Conservation (phyloP, 30 jellyfish, hydroid and myxozoan genomes). For the Catostylus mosaicus region DNA sequence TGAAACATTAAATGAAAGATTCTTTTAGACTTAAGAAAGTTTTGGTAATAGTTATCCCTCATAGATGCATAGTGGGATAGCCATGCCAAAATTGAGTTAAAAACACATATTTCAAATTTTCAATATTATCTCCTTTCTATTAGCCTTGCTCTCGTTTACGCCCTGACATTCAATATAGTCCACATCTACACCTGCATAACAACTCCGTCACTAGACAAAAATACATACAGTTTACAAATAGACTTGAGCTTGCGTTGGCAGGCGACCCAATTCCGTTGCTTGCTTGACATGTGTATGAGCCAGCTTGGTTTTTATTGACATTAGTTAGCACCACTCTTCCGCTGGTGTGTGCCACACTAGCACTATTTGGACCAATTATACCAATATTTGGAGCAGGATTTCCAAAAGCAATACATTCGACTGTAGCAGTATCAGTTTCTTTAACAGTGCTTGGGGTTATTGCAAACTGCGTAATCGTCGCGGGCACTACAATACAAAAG, state of each 20-base stretch:
- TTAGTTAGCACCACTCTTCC: constrained; percentile 11
- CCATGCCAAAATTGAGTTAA: too few species aligned
- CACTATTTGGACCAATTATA: background rate
- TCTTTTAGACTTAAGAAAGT: too few species aligned
- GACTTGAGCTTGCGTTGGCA: constrained; percentile 2
- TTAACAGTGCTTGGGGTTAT: background rate
- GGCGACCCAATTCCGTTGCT: constrained; percentile 51
- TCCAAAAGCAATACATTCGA: background rate
- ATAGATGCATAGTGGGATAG: too few species aligned
- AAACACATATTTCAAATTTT: too few species aligned
- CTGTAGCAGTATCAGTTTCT: background rate
- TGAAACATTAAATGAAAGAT: too few species aligned
- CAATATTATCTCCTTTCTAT: too few species aligned
- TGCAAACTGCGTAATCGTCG: background rate
- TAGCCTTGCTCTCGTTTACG: too few species aligned
- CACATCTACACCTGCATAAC: too few species aligned
- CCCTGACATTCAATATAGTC: too few species aligned
- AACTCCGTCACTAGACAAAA: too few species aligned
- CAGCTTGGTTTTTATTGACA: constrained; percentile 23
- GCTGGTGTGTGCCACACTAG: background rate
- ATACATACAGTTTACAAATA: constrained; percentile 31
- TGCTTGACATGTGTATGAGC: constrained; percentile 37
- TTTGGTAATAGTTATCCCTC: too few species aligned
- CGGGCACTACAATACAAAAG: background rate
- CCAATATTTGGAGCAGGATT: constrained; percentile 1